Percentiles rank a stretch among this genome's conserved stretches.
These are phyloP conservation scores for Hirudinaria manillensis DNA, from an alignment of 2,888 invertebrate species.

Conservation along the genomic window DNA sequence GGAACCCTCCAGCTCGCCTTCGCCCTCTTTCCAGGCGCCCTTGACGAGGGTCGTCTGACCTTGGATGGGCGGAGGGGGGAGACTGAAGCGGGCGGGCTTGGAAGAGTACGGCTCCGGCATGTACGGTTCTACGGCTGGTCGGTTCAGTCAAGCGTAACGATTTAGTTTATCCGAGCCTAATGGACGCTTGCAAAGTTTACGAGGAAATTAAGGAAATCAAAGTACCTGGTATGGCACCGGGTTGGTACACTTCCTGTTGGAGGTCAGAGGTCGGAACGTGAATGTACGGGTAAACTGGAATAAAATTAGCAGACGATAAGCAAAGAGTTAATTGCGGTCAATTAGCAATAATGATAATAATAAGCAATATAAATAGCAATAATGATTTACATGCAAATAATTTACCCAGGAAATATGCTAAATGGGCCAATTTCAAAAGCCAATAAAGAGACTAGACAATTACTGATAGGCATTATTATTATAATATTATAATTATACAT, in stretches of 20 bases:
- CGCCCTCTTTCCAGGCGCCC: conserved; percentile 15
- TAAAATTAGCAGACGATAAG: not conserved
- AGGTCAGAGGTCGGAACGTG: not conserved
- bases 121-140: conserved; percentile 19
- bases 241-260: conserved; percentile 1
- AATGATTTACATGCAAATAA: no score
- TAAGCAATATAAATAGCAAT: no score
- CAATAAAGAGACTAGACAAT: no score
- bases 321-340: no score
- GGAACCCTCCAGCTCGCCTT: conserved; percentile 10
- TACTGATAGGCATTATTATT: no score
- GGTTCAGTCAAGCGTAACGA: not conserved
- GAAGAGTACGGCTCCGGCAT: conserved; percentile 29
- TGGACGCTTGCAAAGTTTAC: not conserved
- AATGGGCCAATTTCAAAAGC: no score
- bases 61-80: conserved; percentile 25
- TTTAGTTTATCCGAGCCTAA: not conserved
- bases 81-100: conserved; percentile 21
- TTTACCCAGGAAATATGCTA: no score
- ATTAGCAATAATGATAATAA: no score
- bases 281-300: conserved; percentile 7
- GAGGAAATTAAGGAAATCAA: not conserved
- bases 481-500: no score
- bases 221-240: not conserved
- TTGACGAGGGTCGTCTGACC: conserved; percentile 3